phyloP scores from a whole-genome alignment of 1,140 invertebrate genomes.

The Heliconius melpomene region DNA sequence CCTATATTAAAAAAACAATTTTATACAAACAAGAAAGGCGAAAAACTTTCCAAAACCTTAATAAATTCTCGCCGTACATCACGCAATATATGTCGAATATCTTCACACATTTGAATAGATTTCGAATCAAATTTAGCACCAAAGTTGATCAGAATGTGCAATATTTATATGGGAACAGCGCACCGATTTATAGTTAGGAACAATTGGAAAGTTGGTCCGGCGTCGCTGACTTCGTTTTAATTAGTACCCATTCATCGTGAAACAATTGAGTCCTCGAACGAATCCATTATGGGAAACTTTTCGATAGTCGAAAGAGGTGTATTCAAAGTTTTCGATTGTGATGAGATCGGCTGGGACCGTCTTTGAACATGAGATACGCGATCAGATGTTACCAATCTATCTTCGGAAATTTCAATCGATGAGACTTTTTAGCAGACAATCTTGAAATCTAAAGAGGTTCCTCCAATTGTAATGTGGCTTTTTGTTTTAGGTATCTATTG shows the following conservation, averaged over 20 bases:
- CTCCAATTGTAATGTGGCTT: background rate
- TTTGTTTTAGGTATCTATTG: too few relatives aligned
- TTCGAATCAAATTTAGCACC: slow-evolving; percentile 68
- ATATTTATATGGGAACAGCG: slow-evolving; percentile 71
- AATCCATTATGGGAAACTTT: slow-evolving; percentile 78
- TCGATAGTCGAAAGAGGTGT: slow-evolving; percentile 76
- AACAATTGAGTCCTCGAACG: slow-evolving; percentile 75
- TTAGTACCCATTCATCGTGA: slow-evolving; percentile 78
- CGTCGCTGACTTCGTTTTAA: slow-evolving; percentile 77
- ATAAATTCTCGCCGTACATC: background rate
- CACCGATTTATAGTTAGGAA: slow-evolving; percentile 75
- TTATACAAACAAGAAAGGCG: too few relatives aligned
- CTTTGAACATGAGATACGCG: slow-evolving; percentile 44
- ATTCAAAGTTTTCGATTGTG: slow-evolving; percentile 67
- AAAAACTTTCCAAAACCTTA: background rate
- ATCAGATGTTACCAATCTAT: slow-evolving; percentile 44
- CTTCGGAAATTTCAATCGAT: slow-evolving; percentile 40
- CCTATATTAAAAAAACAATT: too few relatives aligned
- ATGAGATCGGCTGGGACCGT: slow-evolving; percentile 51
- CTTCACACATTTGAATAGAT: slow-evolving; percentile 51
- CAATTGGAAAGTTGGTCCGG: slow-evolving; percentile 74
- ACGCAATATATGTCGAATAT: slow-evolving; percentile 5
- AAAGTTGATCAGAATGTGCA: slow-evolving; percentile 62
- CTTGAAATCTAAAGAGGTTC: background rate
- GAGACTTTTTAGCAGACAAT: slow-evolving; percentile 20